Conservation (phyloP, 92 coral and sea anemone species). For the Blastomussa wellsi region DNA sequence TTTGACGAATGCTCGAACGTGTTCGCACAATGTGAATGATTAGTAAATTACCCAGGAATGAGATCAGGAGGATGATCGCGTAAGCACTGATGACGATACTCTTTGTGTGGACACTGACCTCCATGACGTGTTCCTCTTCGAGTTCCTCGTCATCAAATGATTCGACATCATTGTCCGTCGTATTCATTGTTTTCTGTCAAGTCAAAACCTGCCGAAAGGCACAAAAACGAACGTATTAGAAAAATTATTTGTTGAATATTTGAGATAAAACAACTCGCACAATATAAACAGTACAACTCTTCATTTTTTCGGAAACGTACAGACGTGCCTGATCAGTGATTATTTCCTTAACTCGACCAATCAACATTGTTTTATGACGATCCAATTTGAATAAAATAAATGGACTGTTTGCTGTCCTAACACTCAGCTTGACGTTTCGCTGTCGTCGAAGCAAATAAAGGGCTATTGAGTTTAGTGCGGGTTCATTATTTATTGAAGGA, state of each 20-base stretch:
- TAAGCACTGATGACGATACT: not conserved
- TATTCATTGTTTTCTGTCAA: conserved; percentile 3
- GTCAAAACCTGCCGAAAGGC: not conserved
- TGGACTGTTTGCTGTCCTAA: not conserved
- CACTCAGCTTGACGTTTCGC: not conserved
- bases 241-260: not conserved
- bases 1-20: conserved; percentile 18
- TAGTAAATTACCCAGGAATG: conserved; percentile 29
- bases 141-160: not conserved
- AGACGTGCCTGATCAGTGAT: not conserved
- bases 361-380: too few relatives aligned
- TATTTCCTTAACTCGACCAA: not conserved
- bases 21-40: conserved; percentile 42
- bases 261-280: too few relatives aligned
- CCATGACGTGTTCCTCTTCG: not conserved
- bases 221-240: not conserved
- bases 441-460: not conserved
- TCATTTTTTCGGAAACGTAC: not conserved
- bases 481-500: too few relatives aligned
- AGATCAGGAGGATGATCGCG: conserved; percentile 23
- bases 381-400: not conserved
- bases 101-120: not conserved
- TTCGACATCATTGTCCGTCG: not conserved
- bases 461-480: not conserved
- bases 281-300: too few relatives aligned